These are phyloP conservation scores for Gobionotothen gibberifrons DNA, from an alignment of 2,797 vertebrate genomes.

Conservation along the genomic window DNA sequence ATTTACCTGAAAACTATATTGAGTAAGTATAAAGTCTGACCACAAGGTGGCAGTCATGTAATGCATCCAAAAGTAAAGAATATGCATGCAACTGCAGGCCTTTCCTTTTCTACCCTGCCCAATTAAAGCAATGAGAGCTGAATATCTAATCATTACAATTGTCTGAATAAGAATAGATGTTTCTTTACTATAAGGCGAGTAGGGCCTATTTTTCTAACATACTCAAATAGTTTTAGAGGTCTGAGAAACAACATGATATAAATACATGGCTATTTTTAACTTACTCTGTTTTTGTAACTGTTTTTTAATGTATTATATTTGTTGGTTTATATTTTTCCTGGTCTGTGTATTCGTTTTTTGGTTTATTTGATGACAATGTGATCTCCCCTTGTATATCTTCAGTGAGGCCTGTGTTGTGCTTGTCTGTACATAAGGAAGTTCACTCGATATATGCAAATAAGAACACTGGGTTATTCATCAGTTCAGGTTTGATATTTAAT, in stretches of 20 bases:
- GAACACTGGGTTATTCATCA: constrained; percentile 13
- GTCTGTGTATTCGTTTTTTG: too few relatives aligned
- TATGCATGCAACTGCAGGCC: neutral
- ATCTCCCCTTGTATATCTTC: too few relatives aligned
- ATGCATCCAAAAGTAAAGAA: neutral
- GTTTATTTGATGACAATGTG: too few relatives aligned
- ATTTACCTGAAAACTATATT: neutral
- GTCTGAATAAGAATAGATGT: neutral
- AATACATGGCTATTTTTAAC: neutral
- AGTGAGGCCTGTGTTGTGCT: too few relatives aligned
- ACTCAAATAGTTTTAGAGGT: neutral
- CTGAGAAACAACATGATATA: neutral
- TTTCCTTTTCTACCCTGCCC: neutral
- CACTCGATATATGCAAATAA: constrained; percentile 7
- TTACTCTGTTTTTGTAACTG: too few relatives aligned
- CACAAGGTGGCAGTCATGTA: constrained; percentile 50
- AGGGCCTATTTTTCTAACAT: neutral
- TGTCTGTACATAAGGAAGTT: too few relatives aligned
- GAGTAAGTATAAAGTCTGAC: constrained; percentile 23
- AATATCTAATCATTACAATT: neutral
- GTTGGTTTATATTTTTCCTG: too few relatives aligned
- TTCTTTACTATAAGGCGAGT: neutral
- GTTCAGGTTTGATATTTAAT: constrained; percentile 55
- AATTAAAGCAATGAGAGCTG: neutral
- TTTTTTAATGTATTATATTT: too few relatives aligned